Evolutionary conservation across 2,113 vertebrate species (phyloP).

Genomic region (Lycaon pictus): DNA sequence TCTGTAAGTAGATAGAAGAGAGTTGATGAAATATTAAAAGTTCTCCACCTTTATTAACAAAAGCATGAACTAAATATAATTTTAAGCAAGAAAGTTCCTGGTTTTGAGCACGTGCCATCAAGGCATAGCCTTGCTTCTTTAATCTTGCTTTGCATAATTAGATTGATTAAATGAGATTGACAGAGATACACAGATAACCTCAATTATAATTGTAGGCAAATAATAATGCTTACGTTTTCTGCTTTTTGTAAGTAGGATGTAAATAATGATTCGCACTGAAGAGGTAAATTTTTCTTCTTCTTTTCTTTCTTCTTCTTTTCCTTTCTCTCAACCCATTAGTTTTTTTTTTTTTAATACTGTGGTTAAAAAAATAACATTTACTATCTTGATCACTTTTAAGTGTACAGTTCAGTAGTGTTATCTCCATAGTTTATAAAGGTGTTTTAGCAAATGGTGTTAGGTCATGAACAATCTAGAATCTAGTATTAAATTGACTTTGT

Average conservation of each 20-base stretch:
- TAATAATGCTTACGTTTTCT: background rate
- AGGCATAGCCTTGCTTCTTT: background rate
- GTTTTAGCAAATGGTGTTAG: background rate
- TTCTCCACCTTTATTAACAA: background rate
- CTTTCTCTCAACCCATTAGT: background rate
- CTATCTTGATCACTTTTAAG: background rate
- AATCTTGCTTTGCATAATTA: background rate
- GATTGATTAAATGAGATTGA: background rate
- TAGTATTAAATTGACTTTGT: background rate
- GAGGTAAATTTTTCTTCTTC: background rate
- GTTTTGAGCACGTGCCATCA: background rate
- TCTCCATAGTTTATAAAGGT: background rate
- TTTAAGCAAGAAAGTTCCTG: conserved; percentile 26
- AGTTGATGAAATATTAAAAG: background rate
- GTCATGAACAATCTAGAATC: conserved; percentile 7
- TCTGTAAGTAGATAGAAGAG: background rate
- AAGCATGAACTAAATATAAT: conserved; percentile 9
- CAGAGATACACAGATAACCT: background rate
- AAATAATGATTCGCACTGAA: background rate
- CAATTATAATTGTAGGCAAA: background rate
- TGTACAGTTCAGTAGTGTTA: background rate
- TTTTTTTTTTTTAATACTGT: background rate
- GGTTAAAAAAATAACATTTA: background rate
- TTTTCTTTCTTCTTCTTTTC: background rate
- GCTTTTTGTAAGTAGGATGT: conserved; percentile 15